Base-by-base conservation (phyloP, 2,113 vertebrate genomes). In the Nanorana parkeri region DNA sequence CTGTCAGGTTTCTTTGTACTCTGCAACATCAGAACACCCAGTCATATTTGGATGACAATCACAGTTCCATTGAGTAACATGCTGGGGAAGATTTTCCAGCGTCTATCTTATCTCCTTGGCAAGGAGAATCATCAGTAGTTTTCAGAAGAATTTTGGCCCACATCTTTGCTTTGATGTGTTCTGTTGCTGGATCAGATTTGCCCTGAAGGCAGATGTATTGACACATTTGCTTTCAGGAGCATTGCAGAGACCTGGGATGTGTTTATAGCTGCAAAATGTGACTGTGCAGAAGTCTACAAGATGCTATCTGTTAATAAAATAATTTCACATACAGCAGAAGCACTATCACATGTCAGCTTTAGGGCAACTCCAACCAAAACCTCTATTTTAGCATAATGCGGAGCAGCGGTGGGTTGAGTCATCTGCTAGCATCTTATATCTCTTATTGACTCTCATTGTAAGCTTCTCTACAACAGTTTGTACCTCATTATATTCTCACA, bases 41-140 rank as follows among this genome's bases (percentile, higher is more conserved):
- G 79, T 81, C 10, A 65, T 54, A 47, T 65, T 81, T 81, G 79
- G 79, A 81, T 65, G 79, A 73, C 79, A 54, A 51, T 73, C 68
- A 52, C 79, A 73, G 55, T 81, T 69, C 55, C 78, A 54, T 29
- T 19, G 65, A 56, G 26, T 23, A 26, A 64, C 79, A 73, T 65
- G 79, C 79, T 81, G 79, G 11, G 78, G 58, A 52, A 81, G 68
- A 65, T 73, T 65, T 81, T 73, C 60, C 79, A 72, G 51, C 36
- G 29, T 10, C 20, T 81, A 64, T 80, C 78, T 80, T 72, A 72
- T 81, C 79, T 36, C 19, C 51, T 81, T 81, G 79, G 79, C 58
- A 81, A 11, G 15, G 52, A 26, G 24, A 60, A 51, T 26, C 55
- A 41, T 24, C 28, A 81, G 80, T 75, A 81, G 71, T 69, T 67